Conservation (phyloP, 2,797 vertebrate genomes). For the Sebastes nivosus region DNA sequence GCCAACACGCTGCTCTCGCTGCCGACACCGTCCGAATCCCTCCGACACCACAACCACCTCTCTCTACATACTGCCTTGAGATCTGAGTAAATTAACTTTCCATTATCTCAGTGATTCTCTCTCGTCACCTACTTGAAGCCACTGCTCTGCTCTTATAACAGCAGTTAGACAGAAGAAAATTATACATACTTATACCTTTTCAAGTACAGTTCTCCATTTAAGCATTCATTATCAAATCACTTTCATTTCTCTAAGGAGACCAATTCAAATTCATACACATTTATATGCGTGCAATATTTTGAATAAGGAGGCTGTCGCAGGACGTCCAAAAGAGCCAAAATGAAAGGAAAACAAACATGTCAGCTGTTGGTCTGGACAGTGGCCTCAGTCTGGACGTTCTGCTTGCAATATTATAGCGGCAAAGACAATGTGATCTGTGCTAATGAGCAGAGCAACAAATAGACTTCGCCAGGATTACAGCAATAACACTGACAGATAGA, state of each 20-base stretch:
- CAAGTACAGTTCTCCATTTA: neutral
- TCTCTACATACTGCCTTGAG: constrained; percentile 41
- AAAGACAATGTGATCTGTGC: constrained; percentile 22
- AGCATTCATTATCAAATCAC: neutral
- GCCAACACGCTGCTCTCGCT: constrained; percentile 26
- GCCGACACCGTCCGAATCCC: neutral
- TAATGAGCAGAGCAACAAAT: constrained; percentile 51
- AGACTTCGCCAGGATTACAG: constrained; percentile 30
- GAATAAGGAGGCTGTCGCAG: constrained; percentile 2
- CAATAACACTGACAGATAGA: constrained; percentile 22
- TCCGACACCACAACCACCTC: neutral
- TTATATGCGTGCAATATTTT: neutral
- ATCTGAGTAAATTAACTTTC: constrained; percentile 75
- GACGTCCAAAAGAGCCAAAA: neutral
- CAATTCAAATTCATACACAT: neutral
- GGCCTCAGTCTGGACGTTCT: constrained; percentile 3
- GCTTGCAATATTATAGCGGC: neutral
- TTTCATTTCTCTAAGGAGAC: neutral
- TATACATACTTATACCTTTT: neutral
- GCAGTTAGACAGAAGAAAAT: neutral
- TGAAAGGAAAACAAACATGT: constrained; percentile 20
- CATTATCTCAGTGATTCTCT: constrained; percentile 76
- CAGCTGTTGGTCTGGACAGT: neutral
- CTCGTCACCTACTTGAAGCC: constrained; percentile 29
- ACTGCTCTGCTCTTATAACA: neutral